These are phyloP conservation scores for Antigone vipio DNA, from an alignment of 2,113 vertebrate genomes.

Conservation along the genomic window DNA sequence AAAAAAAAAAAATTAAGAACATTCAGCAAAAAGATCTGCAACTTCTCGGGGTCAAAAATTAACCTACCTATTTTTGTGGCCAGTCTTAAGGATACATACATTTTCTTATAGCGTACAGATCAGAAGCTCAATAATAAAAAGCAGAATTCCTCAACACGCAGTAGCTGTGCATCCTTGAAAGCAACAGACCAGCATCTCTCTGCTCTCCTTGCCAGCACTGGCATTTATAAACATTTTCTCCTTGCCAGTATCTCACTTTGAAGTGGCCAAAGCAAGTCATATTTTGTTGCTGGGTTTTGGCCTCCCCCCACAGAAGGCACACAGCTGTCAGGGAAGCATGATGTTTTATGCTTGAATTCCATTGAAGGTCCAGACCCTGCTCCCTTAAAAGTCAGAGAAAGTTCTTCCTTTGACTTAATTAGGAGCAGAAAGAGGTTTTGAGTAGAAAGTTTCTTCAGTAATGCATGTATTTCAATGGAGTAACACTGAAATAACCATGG, in stretches of 20 bases:
- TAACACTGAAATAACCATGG: neutral
- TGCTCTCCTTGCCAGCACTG: neutral
- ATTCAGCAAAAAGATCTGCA: neutral
- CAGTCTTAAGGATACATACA: neutral
- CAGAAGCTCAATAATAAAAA: neutral
- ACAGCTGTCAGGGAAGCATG: conserved; percentile 24
- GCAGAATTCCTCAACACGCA: neutral
- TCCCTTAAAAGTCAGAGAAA: conserved; percentile 39
- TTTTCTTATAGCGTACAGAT: neutral
- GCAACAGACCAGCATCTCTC: neutral
- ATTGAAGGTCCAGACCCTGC: neutral
- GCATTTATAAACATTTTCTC: neutral
- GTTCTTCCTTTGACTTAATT: conserved; percentile 45
- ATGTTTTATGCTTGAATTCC: conserved; percentile 25
- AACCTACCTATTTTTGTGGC: neutral
- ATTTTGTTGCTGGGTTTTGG: conserved; percentile 4
- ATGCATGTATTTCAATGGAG: neutral
- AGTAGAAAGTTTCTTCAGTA: neutral
- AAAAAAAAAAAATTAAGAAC: neutral
- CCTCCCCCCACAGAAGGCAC: conserved; percentile 45
- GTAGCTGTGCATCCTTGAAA: neutral
- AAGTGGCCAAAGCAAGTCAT: neutral
- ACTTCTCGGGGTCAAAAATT: neutral
- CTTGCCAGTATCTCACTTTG: neutral
- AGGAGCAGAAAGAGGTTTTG: conserved; percentile 30